Conservation (phyloP, 2,797 vertebrate genomes). For the Clarias platycephalus region DNA sequence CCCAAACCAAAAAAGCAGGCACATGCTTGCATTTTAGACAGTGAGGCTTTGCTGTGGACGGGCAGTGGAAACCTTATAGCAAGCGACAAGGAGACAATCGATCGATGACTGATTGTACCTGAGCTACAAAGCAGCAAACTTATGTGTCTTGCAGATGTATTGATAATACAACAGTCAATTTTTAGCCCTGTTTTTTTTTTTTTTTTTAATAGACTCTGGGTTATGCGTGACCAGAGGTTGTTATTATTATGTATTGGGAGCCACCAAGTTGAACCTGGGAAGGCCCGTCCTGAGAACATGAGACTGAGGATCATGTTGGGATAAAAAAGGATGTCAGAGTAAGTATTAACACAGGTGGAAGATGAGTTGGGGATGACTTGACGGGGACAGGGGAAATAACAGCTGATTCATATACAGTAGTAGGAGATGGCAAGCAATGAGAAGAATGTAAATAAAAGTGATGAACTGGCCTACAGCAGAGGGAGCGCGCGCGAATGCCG, state of each 20-base stretch:
- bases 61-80: neutral
- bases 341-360: constrained; percentile 45
- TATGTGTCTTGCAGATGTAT: neutral
- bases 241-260: neutral
- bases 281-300: constrained; percentile 12
- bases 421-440: constrained; percentile 29
- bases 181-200: neutral
- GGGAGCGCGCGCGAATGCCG: constrained; percentile 37
- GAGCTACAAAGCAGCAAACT: neutral
- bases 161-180: neutral
- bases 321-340: neutral
- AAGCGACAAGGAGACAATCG: neutral
- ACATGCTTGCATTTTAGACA: neutral
- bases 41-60: neutral
- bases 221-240: neutral
- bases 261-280: neutral
- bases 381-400: constrained; percentile 47
- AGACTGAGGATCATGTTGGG: constrained; percentile 9
- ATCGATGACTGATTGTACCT: too few relatives aligned
- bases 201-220: neutral
- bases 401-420: constrained; percentile 52
- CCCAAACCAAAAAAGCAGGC: neutral
- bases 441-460: constrained; percentile 58
- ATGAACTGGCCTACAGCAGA: constrained; percentile 33
- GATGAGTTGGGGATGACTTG: constrained; percentile 19